Evolutionary conservation across 2,797 vertebrate species (phyloP).

Genomic region (Florisuga fusca): DNA sequence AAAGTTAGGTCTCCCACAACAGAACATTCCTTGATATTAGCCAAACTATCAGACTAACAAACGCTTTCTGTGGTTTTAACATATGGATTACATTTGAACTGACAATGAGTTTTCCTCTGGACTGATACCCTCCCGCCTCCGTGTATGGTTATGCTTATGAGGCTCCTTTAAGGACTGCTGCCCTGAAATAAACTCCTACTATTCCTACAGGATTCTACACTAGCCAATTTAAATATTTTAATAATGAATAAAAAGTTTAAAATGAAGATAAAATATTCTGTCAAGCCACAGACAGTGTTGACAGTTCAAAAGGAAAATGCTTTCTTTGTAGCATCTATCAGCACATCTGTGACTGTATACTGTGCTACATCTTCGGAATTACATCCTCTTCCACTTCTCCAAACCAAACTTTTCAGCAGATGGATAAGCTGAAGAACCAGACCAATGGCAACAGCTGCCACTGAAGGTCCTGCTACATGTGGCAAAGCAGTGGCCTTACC

Average conservation of each 20-base stretch:
- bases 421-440: background rate
- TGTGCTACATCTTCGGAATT: background rate
- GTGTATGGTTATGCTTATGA: conserved; percentile 48
- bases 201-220: conserved; percentile 61
- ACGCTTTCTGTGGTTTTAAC: conserved; percentile 66
- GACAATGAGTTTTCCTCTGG: conserved; percentile 53
- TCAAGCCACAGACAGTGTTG: conserved; percentile 69
- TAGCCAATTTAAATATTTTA: conserved; percentile 74
- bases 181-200: conserved; percentile 68
- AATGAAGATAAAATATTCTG: conserved; percentile 59
- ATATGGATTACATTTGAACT: conserved; percentile 70
- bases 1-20: conserved; percentile 28
- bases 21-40: conserved; percentile 51
- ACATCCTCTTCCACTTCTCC: background rate
- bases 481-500: background rate
- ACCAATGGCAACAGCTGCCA: background rate
- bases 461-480: background rate
- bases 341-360: conserved; percentile 20
- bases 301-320: conserved; percentile 71
- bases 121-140: conserved; percentile 36
- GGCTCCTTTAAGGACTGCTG: conserved; percentile 36
- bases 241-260: conserved; percentile 70
- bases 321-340: conserved; percentile 51
- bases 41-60: conserved; percentile 61
- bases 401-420: background rate